Evolutionary conservation across 2,113 vertebrate genomes (phyloP), one percentile per base, ranked within the genome.

Genomic region (Rutilus rutilus): DNA sequence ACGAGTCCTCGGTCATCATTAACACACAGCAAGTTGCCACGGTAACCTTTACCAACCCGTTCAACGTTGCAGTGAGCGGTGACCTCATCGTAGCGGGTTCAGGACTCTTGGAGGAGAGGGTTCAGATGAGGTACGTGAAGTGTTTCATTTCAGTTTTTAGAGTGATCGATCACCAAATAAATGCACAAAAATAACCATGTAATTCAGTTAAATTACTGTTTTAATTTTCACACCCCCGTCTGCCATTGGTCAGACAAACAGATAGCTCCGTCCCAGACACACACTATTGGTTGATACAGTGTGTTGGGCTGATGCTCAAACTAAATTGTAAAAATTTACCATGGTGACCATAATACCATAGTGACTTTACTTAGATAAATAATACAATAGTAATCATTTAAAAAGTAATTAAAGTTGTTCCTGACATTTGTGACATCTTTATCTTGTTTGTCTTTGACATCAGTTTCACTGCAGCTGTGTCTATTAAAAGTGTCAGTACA

Each of bases 1-100:
- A 93, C 17, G 27, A 90, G 84, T 23, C 88, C 4, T n/a, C 88
- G 0, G 39, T 94, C 2, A 23, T 76, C 5, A 14, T 0, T 0
- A 39, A 88, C 14, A 89, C 69, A 30, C 15, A 90, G 52, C 90
- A 92, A 8, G 60, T 9, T 2, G 93, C 93, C n/a, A 73, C 42
- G 0, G 88, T 95, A 75, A 80, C 84, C 74, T 94, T 95, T 88
- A 91, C 76, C 39, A 95, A 95, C 89, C 82, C 91, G 0, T 95
- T 90, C 30, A 89, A 88, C 5, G 52, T 91, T 10, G 84, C 90
- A 5, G 90, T 95, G 78, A 92, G 82, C 3, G 94, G 94, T 12
- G 30, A 89, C 1, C 87, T 95, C 86, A 92, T 85, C 4, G 80
- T 95, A 0, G 67, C 52, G 0, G 94, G 94, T 1, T 86, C 94